Conservation (phyloP, 2,888 invertebrate species). For the Drosophila bunnanda region DNA sequence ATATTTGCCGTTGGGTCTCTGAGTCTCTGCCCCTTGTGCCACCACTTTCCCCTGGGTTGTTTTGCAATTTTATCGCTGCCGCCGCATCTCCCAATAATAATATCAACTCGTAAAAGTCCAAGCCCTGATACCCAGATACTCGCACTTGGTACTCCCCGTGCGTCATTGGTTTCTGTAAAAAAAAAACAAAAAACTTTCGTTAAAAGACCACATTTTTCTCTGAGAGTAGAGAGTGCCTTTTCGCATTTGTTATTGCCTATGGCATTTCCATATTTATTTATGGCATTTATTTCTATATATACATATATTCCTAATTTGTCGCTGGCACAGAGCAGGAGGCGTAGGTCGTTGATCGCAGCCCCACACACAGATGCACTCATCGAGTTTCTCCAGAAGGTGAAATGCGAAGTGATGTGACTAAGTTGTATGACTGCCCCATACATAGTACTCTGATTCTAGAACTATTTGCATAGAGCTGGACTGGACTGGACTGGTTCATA, state of each 20-base stretch:
- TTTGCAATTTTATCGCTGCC: slow-evolving; percentile 67
- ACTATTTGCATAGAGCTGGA: slow-evolving; percentile 9
- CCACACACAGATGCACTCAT: slow-evolving; percentile 19
- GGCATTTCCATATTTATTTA: slow-evolving; percentile 26
- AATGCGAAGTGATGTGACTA: slow-evolving; percentile 23
- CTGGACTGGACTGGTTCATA: slow-evolving; percentile 17
- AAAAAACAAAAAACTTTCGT: slow-evolving; percentile 15
- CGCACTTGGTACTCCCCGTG: slow-evolving; percentile 23
- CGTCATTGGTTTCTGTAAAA: slow-evolving; percentile 35
- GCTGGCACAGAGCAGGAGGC: background rate
- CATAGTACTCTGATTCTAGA: background rate
- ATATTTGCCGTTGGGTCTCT: slow-evolving; percentile 21
- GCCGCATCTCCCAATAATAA: slow-evolving; percentile 56
- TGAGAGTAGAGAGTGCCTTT: too few species aligned
- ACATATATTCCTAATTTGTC: slow-evolving; percentile 24
- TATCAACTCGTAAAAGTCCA: slow-evolving; percentile 62
- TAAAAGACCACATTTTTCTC: too few species aligned
- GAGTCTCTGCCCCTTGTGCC: slow-evolving; percentile 48
- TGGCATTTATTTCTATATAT: slow-evolving; percentile 10
- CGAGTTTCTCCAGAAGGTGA: slow-evolving; percentile 22
- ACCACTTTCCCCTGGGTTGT: slow-evolving; percentile 58
- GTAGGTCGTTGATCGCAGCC: slow-evolving; percentile 31
- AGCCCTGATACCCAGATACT: slow-evolving; percentile 40
- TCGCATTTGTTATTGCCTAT: background rate
- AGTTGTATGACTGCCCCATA: background rate